Evolutionary conservation across 2,797 vertebrate species (phyloP).

Genomic region (Orientallactaga sibirica): DNA sequence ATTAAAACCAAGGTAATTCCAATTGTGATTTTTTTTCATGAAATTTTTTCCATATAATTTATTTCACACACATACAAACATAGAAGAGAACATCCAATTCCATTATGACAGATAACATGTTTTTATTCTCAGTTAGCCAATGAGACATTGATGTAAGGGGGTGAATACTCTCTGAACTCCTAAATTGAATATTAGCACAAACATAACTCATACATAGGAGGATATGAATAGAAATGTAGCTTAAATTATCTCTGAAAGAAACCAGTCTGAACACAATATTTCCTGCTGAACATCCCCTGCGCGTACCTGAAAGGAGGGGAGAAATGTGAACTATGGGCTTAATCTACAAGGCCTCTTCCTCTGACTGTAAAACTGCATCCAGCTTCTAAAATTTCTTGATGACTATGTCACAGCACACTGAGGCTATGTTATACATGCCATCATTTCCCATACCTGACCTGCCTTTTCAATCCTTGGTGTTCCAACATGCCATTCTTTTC

Average conservation of each 20-base stretch:
- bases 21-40: slow-evolving; percentile 65
- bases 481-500: neutral
- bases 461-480: neutral
- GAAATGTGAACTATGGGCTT: neutral
- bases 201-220: neutral
- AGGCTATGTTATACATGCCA: neutral
- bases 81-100: neutral
- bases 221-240: neutral
- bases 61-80: slow-evolving; percentile 30
- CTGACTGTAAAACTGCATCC: neutral
- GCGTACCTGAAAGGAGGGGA: neutral
- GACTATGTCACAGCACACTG: neutral
- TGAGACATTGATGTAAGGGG: neutral
- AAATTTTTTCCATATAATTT: slow-evolving; percentile 59
- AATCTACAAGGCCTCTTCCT: neutral
- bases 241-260: neutral
- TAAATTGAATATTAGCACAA: slow-evolving; percentile 30
- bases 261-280: neutral
- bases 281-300: neutral
- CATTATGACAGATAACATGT: slow-evolving; percentile 2
- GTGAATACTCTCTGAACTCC: neutral
- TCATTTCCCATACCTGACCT: neutral
- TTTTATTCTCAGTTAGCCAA: neutral
- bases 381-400: neutral
- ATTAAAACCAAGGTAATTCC: slow-evolving; percentile 79